phyloP scores from a whole-genome alignment of 1,140 invertebrate species.

The Drosophila sechellia region DNA sequence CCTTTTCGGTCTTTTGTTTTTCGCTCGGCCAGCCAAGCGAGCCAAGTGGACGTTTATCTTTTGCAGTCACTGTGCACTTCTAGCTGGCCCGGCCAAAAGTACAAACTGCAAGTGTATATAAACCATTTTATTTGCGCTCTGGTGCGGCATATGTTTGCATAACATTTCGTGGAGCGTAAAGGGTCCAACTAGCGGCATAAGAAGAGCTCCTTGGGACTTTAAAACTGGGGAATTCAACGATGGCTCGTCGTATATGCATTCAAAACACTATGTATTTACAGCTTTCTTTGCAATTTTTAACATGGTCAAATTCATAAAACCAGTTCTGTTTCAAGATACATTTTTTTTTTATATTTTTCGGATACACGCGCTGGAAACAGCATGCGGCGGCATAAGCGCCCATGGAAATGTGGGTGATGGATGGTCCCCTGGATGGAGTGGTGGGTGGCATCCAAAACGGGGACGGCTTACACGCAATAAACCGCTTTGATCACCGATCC shows the following conservation, averaged over 20 bases:
- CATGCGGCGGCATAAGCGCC: slow-evolving; percentile 9
- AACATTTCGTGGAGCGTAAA: slow-evolving; percentile 62
- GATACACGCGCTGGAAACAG: slow-evolving; percentile 55
- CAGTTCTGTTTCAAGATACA: slow-evolving; percentile 2
- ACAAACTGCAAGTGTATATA: slow-evolving; percentile 47
- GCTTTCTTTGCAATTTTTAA: slow-evolving; percentile 19
- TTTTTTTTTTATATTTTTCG: slow-evolving; percentile 68
- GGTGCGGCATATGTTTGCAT: slow-evolving; percentile 78
- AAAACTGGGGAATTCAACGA: background rate
- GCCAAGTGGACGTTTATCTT: slow-evolving; percentile 81
- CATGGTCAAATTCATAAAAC: slow-evolving; percentile 41
- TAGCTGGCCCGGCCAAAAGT: slow-evolving; percentile 36
- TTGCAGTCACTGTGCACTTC: slow-evolving; percentile 74
- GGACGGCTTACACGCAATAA: slow-evolving; percentile 89
- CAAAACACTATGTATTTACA: slow-evolving; percentile 19
- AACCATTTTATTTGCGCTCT: slow-evolving; percentile 73
- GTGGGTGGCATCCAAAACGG: background rate
- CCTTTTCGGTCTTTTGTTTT: slow-evolving; percentile 73
- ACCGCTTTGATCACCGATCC: slow-evolving; percentile 93
- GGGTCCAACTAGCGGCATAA: slow-evolving; percentile 5
- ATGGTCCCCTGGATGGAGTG: background rate
- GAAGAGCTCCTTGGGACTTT: slow-evolving; percentile 18
- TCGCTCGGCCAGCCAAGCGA: slow-evolving; percentile 70
- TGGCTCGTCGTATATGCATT: background rate
- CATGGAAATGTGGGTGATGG: slow-evolving; percentile 2